These are phyloP conservation scores for Hemicrepidius hirtus DNA, from an alignment of 2,888 invertebrate species.

Conservation along the genomic window DNA sequence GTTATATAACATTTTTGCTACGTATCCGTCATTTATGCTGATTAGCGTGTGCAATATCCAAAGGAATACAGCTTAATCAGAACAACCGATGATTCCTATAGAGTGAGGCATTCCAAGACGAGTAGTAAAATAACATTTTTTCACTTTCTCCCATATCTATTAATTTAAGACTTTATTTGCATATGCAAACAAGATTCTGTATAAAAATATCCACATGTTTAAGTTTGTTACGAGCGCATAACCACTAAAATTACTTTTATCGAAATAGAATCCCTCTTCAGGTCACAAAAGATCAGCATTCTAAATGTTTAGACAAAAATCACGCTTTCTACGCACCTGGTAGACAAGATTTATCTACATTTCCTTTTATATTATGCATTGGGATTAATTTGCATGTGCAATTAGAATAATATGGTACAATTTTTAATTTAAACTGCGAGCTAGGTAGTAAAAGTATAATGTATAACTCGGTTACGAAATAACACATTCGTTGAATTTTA, in stretches of 20 bases:
- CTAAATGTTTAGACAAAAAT: slow-evolving; percentile 10
- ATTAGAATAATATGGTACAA: slow-evolving; percentile 5
- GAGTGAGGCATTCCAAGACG: slow-evolving; percentile 17
- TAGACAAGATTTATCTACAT: slow-evolving; percentile 9
- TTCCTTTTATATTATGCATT: slow-evolving; percentile 27
- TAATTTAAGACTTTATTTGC: slow-evolving; percentile 7
- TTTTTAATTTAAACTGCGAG: neutral
- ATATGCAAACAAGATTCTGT: neutral
- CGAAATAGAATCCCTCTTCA: neutral
- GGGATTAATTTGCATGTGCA: slow-evolving; percentile 16
- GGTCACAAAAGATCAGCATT: slow-evolving; percentile 7
- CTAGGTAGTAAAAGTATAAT: slow-evolving; percentile 3
- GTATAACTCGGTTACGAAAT: slow-evolving; percentile 5
- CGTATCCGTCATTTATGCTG: slow-evolving; percentile 1
- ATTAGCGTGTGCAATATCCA: slow-evolving; percentile 7
- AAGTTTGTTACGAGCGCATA: neutral
- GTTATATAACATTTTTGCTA: neutral
- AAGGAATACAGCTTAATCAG: slow-evolving; percentile 11
- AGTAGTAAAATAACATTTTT: slow-evolving; percentile 20
- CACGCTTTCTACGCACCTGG: slow-evolving; percentile 24
- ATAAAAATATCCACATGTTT: neutral
- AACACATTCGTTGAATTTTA: neutral
- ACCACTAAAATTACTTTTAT: slow-evolving; percentile 4
- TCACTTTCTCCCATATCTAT: slow-evolving; percentile 15
- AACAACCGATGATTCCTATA: slow-evolving; percentile 3